These are phyloP conservation scores for Solenopsis invicta DNA, from an alignment of 1,140 invertebrate genomes.

Conservation along the genomic window DNA sequence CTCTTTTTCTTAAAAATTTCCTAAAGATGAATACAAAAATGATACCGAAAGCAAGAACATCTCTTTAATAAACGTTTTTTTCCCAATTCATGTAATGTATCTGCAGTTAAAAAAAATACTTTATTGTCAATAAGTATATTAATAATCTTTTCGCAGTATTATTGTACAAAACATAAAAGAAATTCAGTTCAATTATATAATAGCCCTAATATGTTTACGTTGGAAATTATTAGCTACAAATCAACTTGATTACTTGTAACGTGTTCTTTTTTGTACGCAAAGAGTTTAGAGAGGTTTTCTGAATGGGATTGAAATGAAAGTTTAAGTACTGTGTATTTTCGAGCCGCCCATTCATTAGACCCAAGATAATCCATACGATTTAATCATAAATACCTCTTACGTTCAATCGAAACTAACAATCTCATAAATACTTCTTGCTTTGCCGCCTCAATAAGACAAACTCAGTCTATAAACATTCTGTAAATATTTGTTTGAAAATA, in stretches of 20 bases:
- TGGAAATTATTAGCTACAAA: conserved; percentile 44
- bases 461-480: neutral
- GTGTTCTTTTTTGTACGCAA: conserved; percentile 30
- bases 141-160: neutral
- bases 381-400: conserved; percentile 51
- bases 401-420: conserved; percentile 55
- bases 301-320: conserved; percentile 48
- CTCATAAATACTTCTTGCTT: neutral
- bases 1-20: no score
- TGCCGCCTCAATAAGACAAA: no score
- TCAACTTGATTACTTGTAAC: conserved; percentile 44
- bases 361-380: conserved; percentile 48
- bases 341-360: conserved; percentile 31
- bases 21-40: no score
- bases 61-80: neutral
- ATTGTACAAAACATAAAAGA: neutral
- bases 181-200: conserved; percentile 13
- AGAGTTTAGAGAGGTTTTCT: neutral
- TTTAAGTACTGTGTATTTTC: conserved; percentile 34
- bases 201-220: conserved; percentile 15
- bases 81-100: neutral
- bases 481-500: no score
- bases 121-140: neutral
- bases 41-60: no score
- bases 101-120: neutral